These are phyloP conservation scores for Drosophila azteca DNA, from an alignment of 1,140 invertebrate species.

Conservation along the genomic window DNA sequence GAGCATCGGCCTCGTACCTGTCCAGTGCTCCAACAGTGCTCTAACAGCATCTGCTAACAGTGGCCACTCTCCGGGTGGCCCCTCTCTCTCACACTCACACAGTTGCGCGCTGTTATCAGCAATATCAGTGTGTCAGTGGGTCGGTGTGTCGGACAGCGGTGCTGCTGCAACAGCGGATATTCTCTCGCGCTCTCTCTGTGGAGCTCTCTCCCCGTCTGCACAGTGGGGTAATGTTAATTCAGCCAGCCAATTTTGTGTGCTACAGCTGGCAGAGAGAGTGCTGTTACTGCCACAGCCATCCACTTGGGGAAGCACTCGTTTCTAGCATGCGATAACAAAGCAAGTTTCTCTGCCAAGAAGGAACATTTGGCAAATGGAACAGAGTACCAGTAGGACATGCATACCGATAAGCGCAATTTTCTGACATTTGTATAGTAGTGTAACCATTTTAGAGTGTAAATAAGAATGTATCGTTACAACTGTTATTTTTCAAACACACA, in stretches of 20 bases:
- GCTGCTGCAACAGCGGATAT: constrained; percentile 10
- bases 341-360: background rate
- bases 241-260: constrained; percentile 13
- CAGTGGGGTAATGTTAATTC: constrained; percentile 25
- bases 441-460: background rate
- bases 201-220: constrained; percentile 15
- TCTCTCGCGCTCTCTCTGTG: constrained; percentile 9
- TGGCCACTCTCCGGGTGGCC: background rate
- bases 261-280: background rate
- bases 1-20: constrained; percentile 56
- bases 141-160: constrained; percentile 55
- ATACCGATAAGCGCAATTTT: background rate
- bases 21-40: constrained; percentile 21
- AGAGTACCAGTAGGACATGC: background rate
- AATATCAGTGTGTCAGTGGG: constrained; percentile 78
- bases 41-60: constrained; percentile 51
- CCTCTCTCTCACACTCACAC: constrained; percentile 46
- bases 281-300: constrained; percentile 13
- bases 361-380: constrained; percentile 24
- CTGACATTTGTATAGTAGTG: constrained; percentile 7
- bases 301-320: background rate
- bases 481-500: background rate
- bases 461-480: too few relatives aligned
- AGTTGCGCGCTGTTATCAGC: constrained; percentile 64
- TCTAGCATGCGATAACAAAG: constrained; percentile 38